Conservation (phyloP, 2,888 invertebrate species). For the Ligdia adustata region DNA sequence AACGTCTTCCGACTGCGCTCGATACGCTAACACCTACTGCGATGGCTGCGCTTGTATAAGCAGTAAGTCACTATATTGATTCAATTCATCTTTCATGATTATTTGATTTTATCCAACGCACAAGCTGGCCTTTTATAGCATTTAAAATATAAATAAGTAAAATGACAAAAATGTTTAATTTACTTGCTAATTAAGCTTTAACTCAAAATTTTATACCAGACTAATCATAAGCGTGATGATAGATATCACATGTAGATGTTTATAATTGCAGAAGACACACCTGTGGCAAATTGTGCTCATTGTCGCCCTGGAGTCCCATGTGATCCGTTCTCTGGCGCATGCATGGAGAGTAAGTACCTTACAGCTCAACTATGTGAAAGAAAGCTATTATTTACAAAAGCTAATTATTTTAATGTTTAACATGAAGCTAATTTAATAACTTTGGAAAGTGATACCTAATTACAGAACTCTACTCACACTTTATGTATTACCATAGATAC, state of each 20-base stretch:
- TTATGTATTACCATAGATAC: slow-evolving; percentile 42
- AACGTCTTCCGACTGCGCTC: slow-evolving; percentile 86
- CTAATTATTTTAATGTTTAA: slow-evolving; percentile 37
- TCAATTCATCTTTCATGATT: neutral
- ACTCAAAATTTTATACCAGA: too few species aligned
- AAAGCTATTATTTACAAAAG: slow-evolving; percentile 37
- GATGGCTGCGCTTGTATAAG: slow-evolving; percentile 88
- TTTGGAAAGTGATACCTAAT: slow-evolving; percentile 28
- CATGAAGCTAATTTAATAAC: slow-evolving; percentile 32
- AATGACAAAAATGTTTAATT: too few species aligned
- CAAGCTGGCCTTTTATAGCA: too few species aligned
- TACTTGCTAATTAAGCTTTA: too few species aligned
- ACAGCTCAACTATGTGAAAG: too few species aligned
- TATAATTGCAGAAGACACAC: slow-evolving; percentile 52
- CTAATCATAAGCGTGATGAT: too few species aligned
- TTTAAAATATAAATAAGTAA: too few species aligned
- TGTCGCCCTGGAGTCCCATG: slow-evolving; percentile 91
- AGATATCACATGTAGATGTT: too few species aligned
- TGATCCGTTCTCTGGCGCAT: slow-evolving; percentile 91
- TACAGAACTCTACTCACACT: slow-evolving; percentile 32
- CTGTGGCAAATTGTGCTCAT: slow-evolving; percentile 86
- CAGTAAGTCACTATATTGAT: slow-evolving; percentile 74
- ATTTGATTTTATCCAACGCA: too few species aligned
- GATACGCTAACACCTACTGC: slow-evolving; percentile 82
- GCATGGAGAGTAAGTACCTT: slow-evolving; percentile 90